These are phyloP conservation scores for Hassar affinis DNA, from an alignment of 2,113 vertebrate species.

Conservation along the genomic window DNA sequence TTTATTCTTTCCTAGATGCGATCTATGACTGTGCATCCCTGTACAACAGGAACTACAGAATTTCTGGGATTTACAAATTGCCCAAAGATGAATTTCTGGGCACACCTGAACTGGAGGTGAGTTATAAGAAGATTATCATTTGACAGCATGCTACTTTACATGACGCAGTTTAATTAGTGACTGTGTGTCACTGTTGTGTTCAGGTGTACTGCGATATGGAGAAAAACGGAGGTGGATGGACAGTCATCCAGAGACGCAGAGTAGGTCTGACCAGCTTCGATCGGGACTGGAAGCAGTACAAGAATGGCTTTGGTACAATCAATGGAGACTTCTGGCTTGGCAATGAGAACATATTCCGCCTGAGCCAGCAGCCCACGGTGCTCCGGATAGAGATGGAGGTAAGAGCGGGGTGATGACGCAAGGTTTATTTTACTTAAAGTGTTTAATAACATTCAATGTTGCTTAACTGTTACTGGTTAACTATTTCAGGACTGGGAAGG, in stretches of 20 bases:
- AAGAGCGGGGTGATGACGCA: conserved; percentile 29
- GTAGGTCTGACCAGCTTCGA: conserved; percentile 88
- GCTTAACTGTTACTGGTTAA: conserved; percentile 31
- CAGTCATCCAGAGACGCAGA: conserved; percentile 90
- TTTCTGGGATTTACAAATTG: conserved; percentile 91
- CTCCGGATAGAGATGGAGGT: conserved; percentile 92
- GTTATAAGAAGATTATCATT: conserved; percentile 31
- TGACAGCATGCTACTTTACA: neutral
- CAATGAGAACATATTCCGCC: conserved; percentile 90
- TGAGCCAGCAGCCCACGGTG: conserved; percentile 84
- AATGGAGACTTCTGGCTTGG: conserved; percentile 97
- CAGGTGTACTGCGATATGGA: conserved; percentile 97
- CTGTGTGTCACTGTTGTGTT: conserved; percentile 33
- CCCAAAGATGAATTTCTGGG: conserved; percentile 91
- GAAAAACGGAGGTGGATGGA: conserved; percentile 91
- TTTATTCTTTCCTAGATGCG: conserved; percentile 76
- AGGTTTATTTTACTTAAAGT: neutral
- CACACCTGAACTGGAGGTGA: conserved; percentile 87
- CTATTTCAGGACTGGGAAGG: conserved; percentile 90
- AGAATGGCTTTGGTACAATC: conserved; percentile 86
- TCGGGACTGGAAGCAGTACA: conserved; percentile 94
- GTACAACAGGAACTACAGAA: conserved; percentile 88
- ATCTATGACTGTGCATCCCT: conserved; percentile 94
- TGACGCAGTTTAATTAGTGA: neutral
- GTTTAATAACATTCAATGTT: neutral